Evolutionary conservation across 1,140 invertebrate species (phyloP).

Genomic region (Chlorops oryzae): DNA sequence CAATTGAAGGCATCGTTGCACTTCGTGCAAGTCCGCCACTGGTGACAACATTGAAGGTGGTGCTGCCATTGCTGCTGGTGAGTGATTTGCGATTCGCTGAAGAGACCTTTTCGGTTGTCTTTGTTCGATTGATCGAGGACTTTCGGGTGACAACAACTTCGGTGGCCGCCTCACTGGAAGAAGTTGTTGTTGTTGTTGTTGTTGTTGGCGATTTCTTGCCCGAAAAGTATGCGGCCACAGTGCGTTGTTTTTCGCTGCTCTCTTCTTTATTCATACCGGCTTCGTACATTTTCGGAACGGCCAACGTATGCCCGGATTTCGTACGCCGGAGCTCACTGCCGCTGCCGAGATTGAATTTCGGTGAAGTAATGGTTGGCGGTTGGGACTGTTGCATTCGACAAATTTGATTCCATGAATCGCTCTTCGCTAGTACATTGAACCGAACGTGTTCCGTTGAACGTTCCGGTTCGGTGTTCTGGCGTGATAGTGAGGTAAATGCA

Average conservation of each 20-base stretch:
- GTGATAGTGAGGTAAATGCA: conserved; percentile 31
- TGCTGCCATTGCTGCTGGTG: conserved; percentile 30
- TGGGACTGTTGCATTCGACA: conserved; percentile 38
- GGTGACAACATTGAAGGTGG: conserved; percentile 22
- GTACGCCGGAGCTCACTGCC: conserved; percentile 55
- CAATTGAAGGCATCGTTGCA: conserved; percentile 66
- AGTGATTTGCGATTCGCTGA: conserved; percentile 47
- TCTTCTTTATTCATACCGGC: conserved; percentile 68
- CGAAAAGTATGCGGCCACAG: conserved; percentile 73
- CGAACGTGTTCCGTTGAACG: too few relatives aligned
- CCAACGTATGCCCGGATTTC: conserved; percentile 65
- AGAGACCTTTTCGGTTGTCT: conserved; percentile 50
- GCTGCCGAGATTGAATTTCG: conserved; percentile 18
- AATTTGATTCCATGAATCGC: conserved; percentile 73
- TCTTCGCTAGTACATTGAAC: conserved; percentile 58
- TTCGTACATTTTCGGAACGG: conserved; percentile 69
- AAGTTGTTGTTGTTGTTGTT: conserved; percentile 20
- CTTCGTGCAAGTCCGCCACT: conserved; percentile 55
- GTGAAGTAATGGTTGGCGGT: conserved; percentile 37
- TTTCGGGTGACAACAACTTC: conserved; percentile 17
- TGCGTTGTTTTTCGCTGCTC: conserved; percentile 65
- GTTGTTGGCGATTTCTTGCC: conserved; percentile 46
- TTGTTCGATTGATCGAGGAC: conserved; percentile 49
- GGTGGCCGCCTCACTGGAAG: conserved; percentile 9
- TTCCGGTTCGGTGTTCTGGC: conserved; percentile 14